Base-by-base conservation (phyloP, 2,888 invertebrate species). In the Spatulosminthurus flaviceps region DNA sequence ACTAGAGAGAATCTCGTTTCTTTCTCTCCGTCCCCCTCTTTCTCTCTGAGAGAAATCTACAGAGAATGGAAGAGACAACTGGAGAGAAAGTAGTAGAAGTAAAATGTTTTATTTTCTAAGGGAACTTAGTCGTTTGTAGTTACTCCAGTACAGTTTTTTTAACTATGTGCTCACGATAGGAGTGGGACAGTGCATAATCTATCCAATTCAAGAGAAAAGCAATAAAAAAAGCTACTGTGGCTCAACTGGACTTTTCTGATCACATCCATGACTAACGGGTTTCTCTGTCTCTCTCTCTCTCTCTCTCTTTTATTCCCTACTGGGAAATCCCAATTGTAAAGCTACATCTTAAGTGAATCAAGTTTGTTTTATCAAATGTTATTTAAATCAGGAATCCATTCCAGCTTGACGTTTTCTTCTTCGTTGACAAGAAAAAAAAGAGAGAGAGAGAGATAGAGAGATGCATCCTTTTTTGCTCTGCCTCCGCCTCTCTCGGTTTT, bases 211-310 rank as follows among this genome's bases (percentile, higher is more conserved):
- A 74, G 51, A 67, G 41, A 26, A 21, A 26, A 42, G 75, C 72
- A 73, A 73, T 73, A 73, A 61, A n/a, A n/a, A 74, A 74, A 61
- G 61, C 74, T 74, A 26, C 61, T 29, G 74, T 51, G 28, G 61
- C 34, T 73, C 73, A 13, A 64, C 64, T 61, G 74, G 74, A 74
- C 74, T 74, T 60, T 51, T 51, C 51, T 51, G 51, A 51, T 51
- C 51, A 51, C 51, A 51, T 51, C 51, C 16, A 51, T 51, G 51
- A 51, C 51, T 51, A 51, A 51, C 51, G 51, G n/a, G 51, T 16
- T 2, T 51, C 1, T n/a, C 16, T 51, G 2, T 19, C 16, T 51
- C 16, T 51, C 1, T n/a, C 16, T 51, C 16, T 19, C 51, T 34
- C 9, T 9, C 34, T 34, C 34, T 9, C 34, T 9, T n/a, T n/a